Evolutionary conservation across 2,888 invertebrate genomes (phyloP), one percentile per base, ranked within the genome.

Genomic region (Octodonta nipae): DNA sequence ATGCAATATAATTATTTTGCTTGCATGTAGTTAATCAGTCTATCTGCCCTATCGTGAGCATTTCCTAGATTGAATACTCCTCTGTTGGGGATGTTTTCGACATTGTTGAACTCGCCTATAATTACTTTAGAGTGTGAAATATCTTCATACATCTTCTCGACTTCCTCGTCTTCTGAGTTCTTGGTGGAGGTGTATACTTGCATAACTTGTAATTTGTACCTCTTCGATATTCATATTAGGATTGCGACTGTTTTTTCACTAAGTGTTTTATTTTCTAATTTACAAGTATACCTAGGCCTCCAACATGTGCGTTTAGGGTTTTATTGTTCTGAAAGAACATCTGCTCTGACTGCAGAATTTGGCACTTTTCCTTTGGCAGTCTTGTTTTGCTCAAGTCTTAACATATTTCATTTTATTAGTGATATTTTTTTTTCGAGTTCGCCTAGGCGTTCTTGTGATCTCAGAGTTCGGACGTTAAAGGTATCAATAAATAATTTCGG

Each of bases 21-120:
- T 14, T 32, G 6, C n/a, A 32, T 5, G 17, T 12, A 32, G 12
- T 32, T 6, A n/a, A 32, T 27, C n/a, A 15, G 10, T 17, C 15
- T 29, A 7, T 32, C 26, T 28, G 15, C 30, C 32, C 32, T 35
- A 33, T 33, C 30, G 24, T 32, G 5, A 6, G 26, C 5, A 10
- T 26, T 26, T 6, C 10, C 10, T 10, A 26, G 5, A 5, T 11
- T 11, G 5, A 6, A 26, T 6, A 10, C 26, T 26, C 26, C 20
- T 20, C 20, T 20, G 20, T 20, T 20, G 20, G 20, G 20, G 7
- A 20, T 20, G 20, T 20, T 20, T 7, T 20, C 6, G 20, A 20
- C n/a, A n/a, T 20, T 20, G 20, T 20, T 20, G 20, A 20, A 20
- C 6, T 20, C 20, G n/a, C 20, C 20, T 20, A n/a, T 20, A 20